A percentile compares a stretch with the other conserved stretches of the same genome.
phyloP scores from a whole-genome alignment of 2,113 vertebrate species.

The Hucho hucho region DNA sequence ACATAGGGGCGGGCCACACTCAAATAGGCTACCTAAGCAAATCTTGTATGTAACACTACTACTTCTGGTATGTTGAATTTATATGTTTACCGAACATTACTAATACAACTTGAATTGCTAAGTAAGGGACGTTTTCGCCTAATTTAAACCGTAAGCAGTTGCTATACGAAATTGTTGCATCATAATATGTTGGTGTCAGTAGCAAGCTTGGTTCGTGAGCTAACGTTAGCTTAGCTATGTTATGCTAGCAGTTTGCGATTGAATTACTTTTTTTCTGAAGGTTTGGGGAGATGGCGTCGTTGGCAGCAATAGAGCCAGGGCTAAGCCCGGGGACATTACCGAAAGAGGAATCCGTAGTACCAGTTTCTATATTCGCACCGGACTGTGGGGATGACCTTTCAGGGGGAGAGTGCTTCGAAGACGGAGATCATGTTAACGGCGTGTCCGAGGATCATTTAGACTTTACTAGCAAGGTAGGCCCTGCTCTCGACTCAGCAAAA shows the following conservation, averaged over 20 bases:
- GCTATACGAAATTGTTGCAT: background rate
- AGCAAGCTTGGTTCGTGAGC: conserved; percentile 17
- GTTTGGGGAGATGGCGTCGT: conserved; percentile 65
- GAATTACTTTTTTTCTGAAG: background rate
- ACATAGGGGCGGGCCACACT: conserved; percentile 27
- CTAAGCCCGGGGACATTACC: conserved; percentile 50
- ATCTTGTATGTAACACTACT: conserved; percentile 30
- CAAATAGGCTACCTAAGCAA: conserved; percentile 14
- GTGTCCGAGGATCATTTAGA: conserved; percentile 81
- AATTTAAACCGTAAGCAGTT: background rate
- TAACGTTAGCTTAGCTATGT: conserved; percentile 21
- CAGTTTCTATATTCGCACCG: conserved; percentile 89
- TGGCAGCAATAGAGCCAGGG: conserved; percentile 54
- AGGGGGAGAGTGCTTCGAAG: conserved; percentile 50
- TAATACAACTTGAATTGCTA: background rate
- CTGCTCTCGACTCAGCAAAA: background rate
- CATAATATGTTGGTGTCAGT: conserved; percentile 16
- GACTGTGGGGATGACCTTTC: conserved; percentile 69
- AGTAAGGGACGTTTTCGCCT: background rate
- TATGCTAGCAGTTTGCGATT: conserved; percentile 23
- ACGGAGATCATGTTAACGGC: conserved; percentile 70
- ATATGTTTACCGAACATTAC: background rate
- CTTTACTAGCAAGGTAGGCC: conserved; percentile 90
- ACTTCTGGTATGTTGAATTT: conserved; percentile 38
- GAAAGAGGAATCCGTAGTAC: conserved; percentile 75